These are phyloP conservation scores for Macaria liturata DNA, from an alignment of 2,888 invertebrate genomes.

Conservation along the genomic window DNA sequence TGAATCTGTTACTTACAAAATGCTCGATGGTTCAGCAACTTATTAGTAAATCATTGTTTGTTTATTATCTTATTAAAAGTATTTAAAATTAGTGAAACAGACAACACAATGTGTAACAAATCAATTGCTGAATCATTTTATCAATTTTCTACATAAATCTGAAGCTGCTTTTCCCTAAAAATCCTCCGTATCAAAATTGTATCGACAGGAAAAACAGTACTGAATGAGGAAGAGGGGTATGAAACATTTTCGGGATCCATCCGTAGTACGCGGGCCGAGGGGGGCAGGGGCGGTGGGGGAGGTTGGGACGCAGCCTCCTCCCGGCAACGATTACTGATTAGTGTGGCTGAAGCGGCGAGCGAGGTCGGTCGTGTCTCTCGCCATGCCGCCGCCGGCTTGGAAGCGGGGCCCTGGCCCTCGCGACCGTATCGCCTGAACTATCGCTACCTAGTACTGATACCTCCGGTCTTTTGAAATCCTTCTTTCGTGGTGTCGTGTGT, in stretches of 20 bases:
- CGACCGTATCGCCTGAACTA: not conserved
- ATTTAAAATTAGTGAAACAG: too few relatives aligned
- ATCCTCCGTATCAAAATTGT: constrained; percentile 1
- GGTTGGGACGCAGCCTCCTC: constrained; percentile 75
- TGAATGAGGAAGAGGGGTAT: constrained; percentile 29
- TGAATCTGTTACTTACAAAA: too few relatives aligned
- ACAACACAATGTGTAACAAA: too few relatives aligned
- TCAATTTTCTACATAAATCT: too few relatives aligned
- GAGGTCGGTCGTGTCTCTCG: constrained; percentile 69
- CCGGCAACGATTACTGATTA: constrained; percentile 84
- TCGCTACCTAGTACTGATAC: too few relatives aligned
- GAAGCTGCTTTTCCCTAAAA: too few relatives aligned
- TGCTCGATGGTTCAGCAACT: too few relatives aligned
- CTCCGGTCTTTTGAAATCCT: too few relatives aligned
- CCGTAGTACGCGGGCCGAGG: constrained; percentile 62
- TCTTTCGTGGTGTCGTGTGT: too few relatives aligned
- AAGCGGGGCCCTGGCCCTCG: constrained; percentile 22
- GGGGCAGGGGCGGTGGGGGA: constrained; percentile 32
- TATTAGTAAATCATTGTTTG: too few relatives aligned
- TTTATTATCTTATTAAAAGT: too few relatives aligned
- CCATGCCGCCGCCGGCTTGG: constrained; percentile 62
- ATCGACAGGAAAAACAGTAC: constrained; percentile 8
- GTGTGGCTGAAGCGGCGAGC: constrained; percentile 80
- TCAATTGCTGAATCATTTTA: too few relatives aligned
- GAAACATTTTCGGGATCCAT: constrained; percentile 45